These are phyloP conservation scores for Selene dorsalis DNA, from an alignment of 2,797 vertebrate genomes.

Conservation along the genomic window DNA sequence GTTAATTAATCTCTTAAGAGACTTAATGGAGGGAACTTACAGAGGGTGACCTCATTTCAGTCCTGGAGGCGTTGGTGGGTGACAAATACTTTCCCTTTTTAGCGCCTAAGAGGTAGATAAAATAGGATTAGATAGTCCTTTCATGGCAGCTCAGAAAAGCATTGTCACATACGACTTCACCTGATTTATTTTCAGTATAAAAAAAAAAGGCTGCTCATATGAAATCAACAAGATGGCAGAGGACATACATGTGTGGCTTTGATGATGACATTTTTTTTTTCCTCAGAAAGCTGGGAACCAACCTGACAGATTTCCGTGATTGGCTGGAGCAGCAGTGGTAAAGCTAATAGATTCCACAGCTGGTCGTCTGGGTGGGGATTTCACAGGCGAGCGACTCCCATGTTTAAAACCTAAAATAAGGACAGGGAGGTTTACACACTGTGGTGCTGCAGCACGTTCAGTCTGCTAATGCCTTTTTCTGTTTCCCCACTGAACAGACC, in stretches of 20 bases:
- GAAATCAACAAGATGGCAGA: conserved; percentile 56
- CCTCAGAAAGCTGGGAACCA: conserved; percentile 43
- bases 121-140: conserved; percentile 81
- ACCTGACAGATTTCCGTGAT: conserved; percentile 60
- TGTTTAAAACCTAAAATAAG: conserved; percentile 66
- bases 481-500: background rate
- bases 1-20: conserved; percentile 85
- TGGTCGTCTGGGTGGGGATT: conserved; percentile 63
- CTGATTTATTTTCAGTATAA: conserved; percentile 54
- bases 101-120: conserved; percentile 83
- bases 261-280: conserved; percentile 23
- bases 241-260: conserved; percentile 17
- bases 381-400: conserved; percentile 55
- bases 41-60: conserved; percentile 80
- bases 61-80: conserved; percentile 74
- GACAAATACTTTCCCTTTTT: conserved; percentile 83
- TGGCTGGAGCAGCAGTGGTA: conserved; percentile 41
- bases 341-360: conserved; percentile 64
- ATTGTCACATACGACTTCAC: conserved; percentile 74
- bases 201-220: conserved; percentile 36
- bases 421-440: conserved; percentile 32
- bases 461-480: background rate
- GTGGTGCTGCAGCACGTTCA: conserved; percentile 15
- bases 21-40: conserved; percentile 85
- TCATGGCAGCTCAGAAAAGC: conserved; percentile 71